phyloP scores from a whole-genome alignment of 2,113 vertebrate species.

The Ia io region DNA sequence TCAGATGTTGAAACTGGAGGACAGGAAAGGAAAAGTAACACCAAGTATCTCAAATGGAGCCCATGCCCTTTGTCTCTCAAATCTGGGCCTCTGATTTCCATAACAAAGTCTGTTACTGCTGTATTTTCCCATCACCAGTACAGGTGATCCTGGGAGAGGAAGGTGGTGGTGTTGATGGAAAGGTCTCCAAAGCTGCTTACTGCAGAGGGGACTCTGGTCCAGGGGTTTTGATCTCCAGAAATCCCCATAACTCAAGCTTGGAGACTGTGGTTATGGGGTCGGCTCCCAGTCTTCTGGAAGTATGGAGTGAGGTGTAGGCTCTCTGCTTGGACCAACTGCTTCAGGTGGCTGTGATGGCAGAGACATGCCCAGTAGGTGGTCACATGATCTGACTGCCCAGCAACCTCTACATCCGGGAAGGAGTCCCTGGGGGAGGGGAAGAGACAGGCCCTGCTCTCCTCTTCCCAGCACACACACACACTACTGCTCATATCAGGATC shows the following conservation, averaged over 20 bases:
- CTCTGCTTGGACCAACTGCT: constrained; percentile 71
- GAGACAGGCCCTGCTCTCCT: background rate
- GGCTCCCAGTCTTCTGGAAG: constrained; percentile 86
- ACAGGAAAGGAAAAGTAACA: too few species aligned
- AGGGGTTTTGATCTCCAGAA: constrained; percentile 65
- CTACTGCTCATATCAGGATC: background rate
- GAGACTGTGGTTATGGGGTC: constrained; percentile 85
- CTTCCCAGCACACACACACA: background rate
- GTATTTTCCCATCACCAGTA: background rate
- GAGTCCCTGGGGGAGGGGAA: background rate
- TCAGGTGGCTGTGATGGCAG: constrained; percentile 83
- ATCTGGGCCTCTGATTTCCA: background rate
- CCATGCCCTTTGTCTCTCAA: background rate
- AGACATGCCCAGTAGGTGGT: constrained; percentile 82
- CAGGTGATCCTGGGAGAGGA: background rate
- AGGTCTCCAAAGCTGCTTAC: constrained; percentile 81
- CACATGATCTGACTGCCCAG: constrained; percentile 76
- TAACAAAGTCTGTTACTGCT: accelerated
- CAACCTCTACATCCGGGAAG: constrained; percentile 88
- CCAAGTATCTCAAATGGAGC: accelerated
- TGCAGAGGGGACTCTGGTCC: constrained; percentile 78
- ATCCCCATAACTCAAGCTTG: constrained; percentile 76
- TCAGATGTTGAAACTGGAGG: background rate
- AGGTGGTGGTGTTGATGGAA: background rate
- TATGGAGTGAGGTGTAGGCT: constrained; percentile 87